Evolutionary conservation across 2,113 vertebrate genomes (phyloP).

Genomic region (Larimichthys crocea): DNA sequence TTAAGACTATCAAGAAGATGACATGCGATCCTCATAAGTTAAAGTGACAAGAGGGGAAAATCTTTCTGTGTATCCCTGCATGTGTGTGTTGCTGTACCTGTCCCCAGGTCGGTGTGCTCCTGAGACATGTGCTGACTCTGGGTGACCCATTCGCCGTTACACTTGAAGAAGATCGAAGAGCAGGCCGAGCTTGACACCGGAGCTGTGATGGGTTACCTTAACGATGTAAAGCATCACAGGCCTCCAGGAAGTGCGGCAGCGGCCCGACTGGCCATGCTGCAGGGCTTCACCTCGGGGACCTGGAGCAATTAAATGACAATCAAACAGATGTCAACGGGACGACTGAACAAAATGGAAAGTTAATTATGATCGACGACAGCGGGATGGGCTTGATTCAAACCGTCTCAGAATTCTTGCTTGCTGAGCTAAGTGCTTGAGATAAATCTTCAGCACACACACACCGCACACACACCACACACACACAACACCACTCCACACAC

Average conservation of each 20-base stretch:
- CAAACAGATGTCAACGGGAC: neutral
- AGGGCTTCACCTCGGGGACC: conserved; percentile 87
- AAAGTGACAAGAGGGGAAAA: conserved; percentile 13
- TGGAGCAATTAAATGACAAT: conserved; percentile 65
- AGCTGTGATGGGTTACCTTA: conserved; percentile 97
- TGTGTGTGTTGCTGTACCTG: conserved; percentile 83
- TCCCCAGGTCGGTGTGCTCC: conserved; percentile 91
- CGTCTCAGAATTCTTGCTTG: neutral
- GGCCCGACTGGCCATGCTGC: conserved; percentile 92
- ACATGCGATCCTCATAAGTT: conserved; percentile 3
- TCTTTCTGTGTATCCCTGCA: neutral
- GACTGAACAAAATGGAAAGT: neutral
- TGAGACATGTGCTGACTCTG: conserved; percentile 94
- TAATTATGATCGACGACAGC: neutral
- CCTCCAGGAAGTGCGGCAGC: conserved; percentile 93
- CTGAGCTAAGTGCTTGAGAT: neutral
- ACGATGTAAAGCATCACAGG: conserved; percentile 98
- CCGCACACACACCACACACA: too few species aligned
- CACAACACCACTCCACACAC: too few species aligned
- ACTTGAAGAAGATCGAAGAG: conserved; percentile 99
- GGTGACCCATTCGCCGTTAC: conserved; percentile 98
- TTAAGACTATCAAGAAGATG: conserved; percentile 16
- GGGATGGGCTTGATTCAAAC: neutral
- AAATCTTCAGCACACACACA: neutral
- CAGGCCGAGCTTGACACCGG: conserved; percentile 91